Evolutionary conservation across 2,113 vertebrate genomes (phyloP).

Genomic region (Astatoreochromis straeleni): DNA sequence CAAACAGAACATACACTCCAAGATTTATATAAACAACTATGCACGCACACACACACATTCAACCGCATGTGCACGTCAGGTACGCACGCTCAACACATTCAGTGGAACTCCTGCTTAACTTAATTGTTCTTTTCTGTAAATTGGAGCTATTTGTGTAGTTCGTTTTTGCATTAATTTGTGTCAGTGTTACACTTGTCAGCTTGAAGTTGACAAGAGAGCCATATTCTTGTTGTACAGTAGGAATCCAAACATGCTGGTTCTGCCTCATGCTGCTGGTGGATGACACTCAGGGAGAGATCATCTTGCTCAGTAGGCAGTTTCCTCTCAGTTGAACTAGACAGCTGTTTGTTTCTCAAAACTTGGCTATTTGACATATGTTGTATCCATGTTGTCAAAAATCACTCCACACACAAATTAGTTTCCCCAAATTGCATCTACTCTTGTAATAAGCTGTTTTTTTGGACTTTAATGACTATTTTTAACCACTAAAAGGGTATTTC

Average conservation of each 20-base stretch:
- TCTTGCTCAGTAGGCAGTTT: slow-evolving; percentile 72
- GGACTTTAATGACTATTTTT: not conserved
- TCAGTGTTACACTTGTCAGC: slow-evolving; percentile 76
- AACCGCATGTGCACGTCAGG: not conserved
- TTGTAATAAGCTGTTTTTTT: not conserved
- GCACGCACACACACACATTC: not conserved
- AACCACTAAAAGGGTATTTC: not conserved
- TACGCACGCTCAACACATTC: slow-evolving; percentile 27
- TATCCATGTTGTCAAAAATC: slow-evolving; percentile 50
- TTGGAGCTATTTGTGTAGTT: slow-evolving; percentile 61
- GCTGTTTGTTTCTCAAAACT: slow-evolving; percentile 73
- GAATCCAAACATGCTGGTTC: slow-evolving; percentile 73
- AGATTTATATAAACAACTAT: slow-evolving; percentile 14
- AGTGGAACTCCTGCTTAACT: slow-evolving; percentile 56
- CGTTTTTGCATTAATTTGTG: slow-evolving; percentile 74
- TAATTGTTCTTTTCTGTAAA: slow-evolving; percentile 27
- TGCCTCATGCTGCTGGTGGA: slow-evolving; percentile 67
- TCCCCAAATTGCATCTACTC: not conserved
- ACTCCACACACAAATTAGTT: slow-evolving; percentile 35
- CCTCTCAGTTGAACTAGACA: slow-evolving; percentile 70
- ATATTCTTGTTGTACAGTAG: slow-evolving; percentile 63
- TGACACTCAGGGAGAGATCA: slow-evolving; percentile 73
- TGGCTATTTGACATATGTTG: slow-evolving; percentile 73
- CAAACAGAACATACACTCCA: slow-evolving; percentile 1
- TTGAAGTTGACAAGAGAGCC: slow-evolving; percentile 71